Conservation (phyloP, 2,113 vertebrate species). For the Pachypanchax playfairii region DNA sequence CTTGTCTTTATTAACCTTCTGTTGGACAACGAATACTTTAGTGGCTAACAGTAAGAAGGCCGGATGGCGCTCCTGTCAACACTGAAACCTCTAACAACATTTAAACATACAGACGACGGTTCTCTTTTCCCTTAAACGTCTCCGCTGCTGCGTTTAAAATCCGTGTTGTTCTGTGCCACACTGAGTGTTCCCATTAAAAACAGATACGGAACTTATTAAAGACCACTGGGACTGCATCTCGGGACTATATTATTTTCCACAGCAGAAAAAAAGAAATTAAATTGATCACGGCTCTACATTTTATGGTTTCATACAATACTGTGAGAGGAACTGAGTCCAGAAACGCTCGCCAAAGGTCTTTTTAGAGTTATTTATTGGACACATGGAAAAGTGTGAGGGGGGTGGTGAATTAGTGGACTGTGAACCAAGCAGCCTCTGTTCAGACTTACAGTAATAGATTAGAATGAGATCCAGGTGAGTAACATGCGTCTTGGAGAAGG, state of each 20-base stretch:
- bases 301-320: constrained; percentile 45
- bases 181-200: constrained; percentile 16
- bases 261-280: constrained; percentile 38
- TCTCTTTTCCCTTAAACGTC: no score
- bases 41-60: constrained; percentile 33
- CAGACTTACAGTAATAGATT: constrained; percentile 13
- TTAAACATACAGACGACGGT: constrained; percentile 41
- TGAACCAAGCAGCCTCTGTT: constrained; percentile 8
- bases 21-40: constrained; percentile 34
- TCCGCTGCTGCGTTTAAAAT: constrained; percentile 33
- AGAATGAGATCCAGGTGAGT: neutral
- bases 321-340: constrained; percentile 30
- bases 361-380: constrained; percentile 40
- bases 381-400: constrained; percentile 36
- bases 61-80: constrained; percentile 63
- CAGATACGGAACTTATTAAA: constrained; percentile 65
- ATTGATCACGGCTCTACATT: constrained; percentile 37
- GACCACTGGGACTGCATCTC: constrained; percentile 26
- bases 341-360: constrained; percentile 19
- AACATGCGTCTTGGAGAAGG: neutral
- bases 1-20: constrained; percentile 31
- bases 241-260: constrained; percentile 51
- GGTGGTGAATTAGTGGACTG: constrained; percentile 25
- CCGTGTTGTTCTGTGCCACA: constrained; percentile 30
- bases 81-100: constrained; percentile 40